Conservation (phyloP, 2,888 invertebrate species). For the Lapara coniferarum region DNA sequence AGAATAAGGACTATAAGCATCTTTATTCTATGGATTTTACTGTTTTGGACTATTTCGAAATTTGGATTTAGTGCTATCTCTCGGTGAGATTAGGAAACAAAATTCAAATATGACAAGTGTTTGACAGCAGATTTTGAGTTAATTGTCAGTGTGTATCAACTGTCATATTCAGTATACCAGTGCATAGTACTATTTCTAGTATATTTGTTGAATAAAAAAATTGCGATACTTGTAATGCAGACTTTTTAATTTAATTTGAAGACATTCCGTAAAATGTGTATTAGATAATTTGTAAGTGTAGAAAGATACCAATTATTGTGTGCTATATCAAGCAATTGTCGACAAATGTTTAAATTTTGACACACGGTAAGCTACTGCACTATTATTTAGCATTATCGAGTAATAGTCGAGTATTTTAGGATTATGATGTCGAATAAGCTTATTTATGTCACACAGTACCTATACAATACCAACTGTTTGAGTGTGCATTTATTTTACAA, state of each 20-base stretch:
- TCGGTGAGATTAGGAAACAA: too few relatives aligned
- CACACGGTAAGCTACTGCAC: slow-evolving; percentile 12
- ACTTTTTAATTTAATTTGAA: neutral
- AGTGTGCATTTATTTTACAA: neutral
- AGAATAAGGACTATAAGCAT: too few relatives aligned
- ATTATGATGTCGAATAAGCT: neutral
- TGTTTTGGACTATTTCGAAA: too few relatives aligned
- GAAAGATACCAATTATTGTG: neutral
- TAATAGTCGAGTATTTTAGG: slow-evolving; percentile 1
- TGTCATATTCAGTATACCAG: neutral
- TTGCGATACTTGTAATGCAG: neutral
- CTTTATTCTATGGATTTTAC: too few relatives aligned
- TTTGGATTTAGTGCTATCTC: too few relatives aligned
- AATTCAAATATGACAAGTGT: too few relatives aligned
- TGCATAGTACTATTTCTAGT: neutral
- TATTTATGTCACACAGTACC: neutral
- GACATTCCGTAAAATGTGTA: neutral
- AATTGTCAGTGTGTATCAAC: too few relatives aligned
- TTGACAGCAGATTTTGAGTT: too few relatives aligned
- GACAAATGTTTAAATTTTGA: slow-evolving; percentile 17
- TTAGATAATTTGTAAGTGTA: slow-evolving; percentile 2
- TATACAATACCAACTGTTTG: neutral
- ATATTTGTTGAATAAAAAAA: neutral
- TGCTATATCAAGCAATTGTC: neutral
- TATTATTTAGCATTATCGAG: neutral